A percentile compares a stretch with the other conserved stretches of the same genome.
Conservation (phyloP, 2,888 invertebrate genomes). For the Mellilla xanthometata region DNA sequence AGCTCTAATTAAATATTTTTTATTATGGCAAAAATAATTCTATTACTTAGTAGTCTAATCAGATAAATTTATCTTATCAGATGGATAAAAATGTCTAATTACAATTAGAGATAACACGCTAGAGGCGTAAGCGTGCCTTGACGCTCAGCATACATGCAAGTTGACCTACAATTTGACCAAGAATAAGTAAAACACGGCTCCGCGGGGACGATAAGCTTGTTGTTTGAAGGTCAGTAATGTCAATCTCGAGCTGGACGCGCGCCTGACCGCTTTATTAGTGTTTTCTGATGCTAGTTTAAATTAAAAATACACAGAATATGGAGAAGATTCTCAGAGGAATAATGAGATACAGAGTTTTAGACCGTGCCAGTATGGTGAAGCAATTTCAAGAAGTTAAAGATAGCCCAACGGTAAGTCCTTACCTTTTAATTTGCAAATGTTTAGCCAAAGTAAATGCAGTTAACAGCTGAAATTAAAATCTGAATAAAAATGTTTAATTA, state of each 20-base stretch:
- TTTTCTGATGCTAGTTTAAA: slow-evolving; percentile 23
- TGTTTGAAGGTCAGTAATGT: slow-evolving; percentile 73
- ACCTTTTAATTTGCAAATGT: too few species aligned
- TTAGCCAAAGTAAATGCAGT: too few species aligned
- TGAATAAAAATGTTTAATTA: too few species aligned
- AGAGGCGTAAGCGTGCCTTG: slow-evolving; percentile 2
- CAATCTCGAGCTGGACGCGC: slow-evolving; percentile 44
- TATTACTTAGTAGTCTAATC: slow-evolving; percentile 9
- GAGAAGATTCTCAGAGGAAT: slow-evolving; percentile 94
- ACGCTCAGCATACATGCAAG: slow-evolving; percentile 23
- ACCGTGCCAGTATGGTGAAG: slow-evolving; percentile 93
- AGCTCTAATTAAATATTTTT: too few species aligned
- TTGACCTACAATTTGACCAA: slow-evolving; percentile 42
- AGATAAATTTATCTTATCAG: slow-evolving; percentile 8
- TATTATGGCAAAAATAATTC: background rate
- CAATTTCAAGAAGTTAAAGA: slow-evolving; percentile 95
- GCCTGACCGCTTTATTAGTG: slow-evolving; percentile 16
- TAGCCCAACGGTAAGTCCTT: slow-evolving; percentile 91
- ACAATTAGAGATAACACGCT: slow-evolving; percentile 15
- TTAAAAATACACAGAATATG: slow-evolving; percentile 79
- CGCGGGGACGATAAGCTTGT: slow-evolving; percentile 60
- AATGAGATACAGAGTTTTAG: slow-evolving; percentile 92
- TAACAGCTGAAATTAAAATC: too few species aligned
- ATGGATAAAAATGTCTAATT: slow-evolving; percentile 22
- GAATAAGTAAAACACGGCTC: slow-evolving; percentile 31